Evolutionary conservation across 92 coral and sea anemone species (phyloP).

Genomic region (Palythoa caribaeorum): DNA sequence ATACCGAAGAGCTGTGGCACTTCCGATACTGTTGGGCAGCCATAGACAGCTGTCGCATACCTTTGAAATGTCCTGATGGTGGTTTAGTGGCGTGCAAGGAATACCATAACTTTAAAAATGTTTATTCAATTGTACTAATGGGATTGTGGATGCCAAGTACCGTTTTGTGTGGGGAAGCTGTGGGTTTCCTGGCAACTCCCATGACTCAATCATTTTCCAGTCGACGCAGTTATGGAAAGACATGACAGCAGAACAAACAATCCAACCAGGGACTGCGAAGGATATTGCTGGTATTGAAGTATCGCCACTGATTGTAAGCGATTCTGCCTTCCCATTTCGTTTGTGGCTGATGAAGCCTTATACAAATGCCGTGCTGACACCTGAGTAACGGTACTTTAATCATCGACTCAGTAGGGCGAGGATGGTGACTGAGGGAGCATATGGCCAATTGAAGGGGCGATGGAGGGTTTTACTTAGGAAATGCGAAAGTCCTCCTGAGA

Average conservation of each 20-base stretch:
- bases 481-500: conserved; percentile 42
- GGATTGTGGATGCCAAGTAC: conserved; percentile 39
- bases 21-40: conserved; percentile 51
- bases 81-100: conserved; percentile 38
- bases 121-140: conserved; percentile 46
- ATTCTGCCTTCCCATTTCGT: conserved; percentile 44
- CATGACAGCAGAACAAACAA: background rate
- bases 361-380: conserved; percentile 19
- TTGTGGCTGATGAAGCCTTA: conserved; percentile 32
- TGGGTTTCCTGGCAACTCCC: conserved; percentile 42
- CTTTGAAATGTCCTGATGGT: conserved; percentile 47
- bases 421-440: conserved; percentile 21
- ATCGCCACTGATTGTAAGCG: conserved; percentile 39
- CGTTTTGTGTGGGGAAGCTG: conserved; percentile 45
- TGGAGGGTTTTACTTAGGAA: conserved; percentile 44
- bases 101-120: conserved; percentile 43
- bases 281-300: conserved; percentile 37
- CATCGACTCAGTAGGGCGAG: conserved; percentile 29
- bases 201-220: conserved; percentile 47
- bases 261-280: conserved; percentile 19
- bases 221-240: conserved; percentile 37
- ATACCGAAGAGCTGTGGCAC: conserved; percentile 48
- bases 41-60: conserved; percentile 36
- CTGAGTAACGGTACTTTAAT: conserved; percentile 26
- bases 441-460: conserved; percentile 25